Evolutionary conservation across 2,113 vertebrate genomes (phyloP).

Genomic region (Glaucomys volans): DNA sequence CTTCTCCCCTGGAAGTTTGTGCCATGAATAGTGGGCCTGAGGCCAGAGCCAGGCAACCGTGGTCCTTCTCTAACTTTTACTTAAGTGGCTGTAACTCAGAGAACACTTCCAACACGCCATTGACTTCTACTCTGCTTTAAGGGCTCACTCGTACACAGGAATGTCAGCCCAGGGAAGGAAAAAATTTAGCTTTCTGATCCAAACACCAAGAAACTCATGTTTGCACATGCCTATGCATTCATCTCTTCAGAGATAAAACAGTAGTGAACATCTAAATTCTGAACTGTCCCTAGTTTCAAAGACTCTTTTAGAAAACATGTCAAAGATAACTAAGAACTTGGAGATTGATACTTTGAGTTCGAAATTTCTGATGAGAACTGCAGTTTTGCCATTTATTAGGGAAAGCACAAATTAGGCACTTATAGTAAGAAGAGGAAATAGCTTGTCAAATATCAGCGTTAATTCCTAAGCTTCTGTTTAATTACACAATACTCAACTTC

Average conservation of each 20-base stretch:
- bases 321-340: background rate
- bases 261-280: background rate
- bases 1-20: background rate
- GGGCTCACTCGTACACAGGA: background rate
- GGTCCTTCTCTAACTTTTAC: background rate
- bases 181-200: background rate
- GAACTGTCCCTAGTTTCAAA: background rate
- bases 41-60: background rate
- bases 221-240: background rate
- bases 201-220: background rate
- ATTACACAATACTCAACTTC: constrained; percentile 72
- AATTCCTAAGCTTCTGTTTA: constrained; percentile 52
- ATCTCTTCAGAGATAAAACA: background rate
- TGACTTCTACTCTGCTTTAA: background rate
- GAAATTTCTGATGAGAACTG: constrained; percentile 64
- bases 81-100: background rate
- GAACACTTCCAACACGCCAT: background rate
- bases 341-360: background rate
- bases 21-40: accelerated
- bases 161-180: background rate
- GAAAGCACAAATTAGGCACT: constrained; percentile 70
- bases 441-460: constrained; percentile 70
- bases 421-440: constrained; percentile 69
- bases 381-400: constrained; percentile 55
- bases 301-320: background rate